phyloP scores from a whole-genome alignment of 2,888 invertebrate species.

The Orthonevra nobilis region DNA sequence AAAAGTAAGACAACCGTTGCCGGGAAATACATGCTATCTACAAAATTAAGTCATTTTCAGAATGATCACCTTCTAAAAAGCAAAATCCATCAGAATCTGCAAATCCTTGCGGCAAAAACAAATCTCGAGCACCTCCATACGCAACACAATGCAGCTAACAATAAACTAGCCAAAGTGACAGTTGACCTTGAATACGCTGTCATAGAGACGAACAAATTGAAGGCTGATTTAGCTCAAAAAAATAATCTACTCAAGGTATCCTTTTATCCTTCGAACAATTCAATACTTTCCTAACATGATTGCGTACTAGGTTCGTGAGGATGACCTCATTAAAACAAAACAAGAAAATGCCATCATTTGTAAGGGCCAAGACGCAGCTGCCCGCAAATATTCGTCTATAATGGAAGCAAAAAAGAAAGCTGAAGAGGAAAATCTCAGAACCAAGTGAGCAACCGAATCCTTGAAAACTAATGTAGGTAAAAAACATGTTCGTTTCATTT shows the following conservation, averaged over 20 bases:
- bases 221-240: slow-evolving; percentile 76
- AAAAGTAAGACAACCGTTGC: slow-evolving; percentile 36
- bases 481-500: not conserved
- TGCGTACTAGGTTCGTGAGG: slow-evolving; percentile 75
- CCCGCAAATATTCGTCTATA: slow-evolving; percentile 76
- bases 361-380: slow-evolving; percentile 77
- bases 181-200: slow-evolving; percentile 78
- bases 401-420: slow-evolving; percentile 75
- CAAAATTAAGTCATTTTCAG: slow-evolving; percentile 23
- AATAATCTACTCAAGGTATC: slow-evolving; percentile 77
- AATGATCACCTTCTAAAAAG: slow-evolving; percentile 76
- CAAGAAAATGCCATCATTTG: slow-evolving; percentile 76
- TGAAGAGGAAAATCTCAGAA: slow-evolving; percentile 76
- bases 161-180: slow-evolving; percentile 77
- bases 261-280: not conserved
- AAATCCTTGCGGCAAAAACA: slow-evolving; percentile 78
- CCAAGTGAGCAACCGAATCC: slow-evolving; percentile 76
- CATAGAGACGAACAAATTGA: slow-evolving; percentile 77
- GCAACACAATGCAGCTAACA: slow-evolving; percentile 76
- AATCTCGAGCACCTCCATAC: slow-evolving; percentile 77
- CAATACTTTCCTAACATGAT: not conserved
- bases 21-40: too few relatives aligned
- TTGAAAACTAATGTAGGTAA: too few relatives aligned
- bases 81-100: slow-evolving; percentile 79
- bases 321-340: slow-evolving; percentile 77